Conservation (phyloP, 2,113 vertebrate species). For the Mustela lutreola region DNA sequence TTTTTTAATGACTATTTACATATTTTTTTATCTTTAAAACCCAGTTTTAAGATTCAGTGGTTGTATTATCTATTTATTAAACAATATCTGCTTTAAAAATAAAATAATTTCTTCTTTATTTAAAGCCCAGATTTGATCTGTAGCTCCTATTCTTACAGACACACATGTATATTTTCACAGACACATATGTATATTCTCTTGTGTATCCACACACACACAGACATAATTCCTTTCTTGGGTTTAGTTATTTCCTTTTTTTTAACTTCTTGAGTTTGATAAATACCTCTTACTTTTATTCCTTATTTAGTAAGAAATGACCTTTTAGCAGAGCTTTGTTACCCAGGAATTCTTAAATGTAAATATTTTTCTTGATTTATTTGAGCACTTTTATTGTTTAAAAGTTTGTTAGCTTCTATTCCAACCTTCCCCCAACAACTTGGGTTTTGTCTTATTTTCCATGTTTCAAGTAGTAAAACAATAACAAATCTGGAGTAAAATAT, state of each 20-base stretch:
- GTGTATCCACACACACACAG: rapidly evolving
- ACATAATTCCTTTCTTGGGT: neutral
- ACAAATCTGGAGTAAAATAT: neutral
- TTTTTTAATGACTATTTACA: neutral
- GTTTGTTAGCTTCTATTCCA: neutral
- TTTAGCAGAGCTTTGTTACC: neutral
- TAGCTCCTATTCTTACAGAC: neutral
- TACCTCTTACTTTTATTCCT: neutral
- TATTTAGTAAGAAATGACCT: neutral
- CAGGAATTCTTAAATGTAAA: neutral
- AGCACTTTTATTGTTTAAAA: neutral
- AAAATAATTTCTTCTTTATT: neutral
- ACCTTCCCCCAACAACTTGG: neutral
- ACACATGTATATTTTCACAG: neutral
- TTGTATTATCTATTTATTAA: neutral
- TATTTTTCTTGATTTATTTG: conserved; percentile 7
- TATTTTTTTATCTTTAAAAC: neutral
- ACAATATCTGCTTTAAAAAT: conserved; percentile 6
- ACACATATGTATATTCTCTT: neutral
- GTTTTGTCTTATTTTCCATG: neutral
- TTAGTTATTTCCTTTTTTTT: neutral
- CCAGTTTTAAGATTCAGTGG: neutral
- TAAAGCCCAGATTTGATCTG: neutral
- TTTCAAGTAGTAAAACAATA: neutral
- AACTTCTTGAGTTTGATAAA: neutral